Evolutionary conservation across 2,113 vertebrate species (phyloP).

Genomic region (Cephalopterus ornatus): DNA sequence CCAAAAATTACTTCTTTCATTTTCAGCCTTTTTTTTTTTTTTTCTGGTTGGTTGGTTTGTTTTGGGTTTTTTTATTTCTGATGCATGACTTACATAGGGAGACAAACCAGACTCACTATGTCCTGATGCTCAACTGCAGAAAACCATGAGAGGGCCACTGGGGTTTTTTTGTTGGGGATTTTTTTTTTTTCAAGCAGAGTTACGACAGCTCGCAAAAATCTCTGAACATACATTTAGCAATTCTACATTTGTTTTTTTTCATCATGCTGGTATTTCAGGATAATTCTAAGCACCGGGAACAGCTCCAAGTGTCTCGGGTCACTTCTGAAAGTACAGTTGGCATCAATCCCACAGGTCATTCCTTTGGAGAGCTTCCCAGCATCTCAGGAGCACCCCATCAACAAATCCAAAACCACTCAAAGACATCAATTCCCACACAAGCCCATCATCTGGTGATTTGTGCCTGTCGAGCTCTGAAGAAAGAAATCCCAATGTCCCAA

Average conservation of each 20-base stretch:
- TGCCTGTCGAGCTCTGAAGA: not conserved
- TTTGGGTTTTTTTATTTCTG: not conserved
- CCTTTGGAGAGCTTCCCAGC: slow-evolving; percentile 30
- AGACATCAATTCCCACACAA: not conserved
- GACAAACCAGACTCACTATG: not conserved
- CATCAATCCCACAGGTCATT: slow-evolving; percentile 41
- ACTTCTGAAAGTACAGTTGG: slow-evolving; percentile 57
- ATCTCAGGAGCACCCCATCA: not conserved
- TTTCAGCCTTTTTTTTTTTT: not conserved
- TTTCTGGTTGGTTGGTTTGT: too few relatives aligned
- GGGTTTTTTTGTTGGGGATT: not conserved
- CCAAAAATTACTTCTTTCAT: not conserved
- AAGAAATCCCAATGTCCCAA: not conserved
- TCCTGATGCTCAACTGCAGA: not conserved
- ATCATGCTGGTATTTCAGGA: slow-evolving; percentile 34
- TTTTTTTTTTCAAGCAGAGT: not conserved
- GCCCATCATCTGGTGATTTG: not conserved
- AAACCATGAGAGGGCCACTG: not conserved
- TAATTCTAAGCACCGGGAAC: not conserved
- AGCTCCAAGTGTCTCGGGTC: slow-evolving; percentile 28
- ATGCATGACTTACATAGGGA: not conserved
- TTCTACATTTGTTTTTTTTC: slow-evolving; percentile 42
- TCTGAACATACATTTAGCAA: slow-evolving; percentile 45
- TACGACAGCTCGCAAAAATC: not conserved
- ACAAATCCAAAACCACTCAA: not conserved